Percentiles rank a stretch among this genome's conserved stretches.
phyloP scores from a whole-genome alignment of 1,140 invertebrate species.

The Planococcus citri region DNA sequence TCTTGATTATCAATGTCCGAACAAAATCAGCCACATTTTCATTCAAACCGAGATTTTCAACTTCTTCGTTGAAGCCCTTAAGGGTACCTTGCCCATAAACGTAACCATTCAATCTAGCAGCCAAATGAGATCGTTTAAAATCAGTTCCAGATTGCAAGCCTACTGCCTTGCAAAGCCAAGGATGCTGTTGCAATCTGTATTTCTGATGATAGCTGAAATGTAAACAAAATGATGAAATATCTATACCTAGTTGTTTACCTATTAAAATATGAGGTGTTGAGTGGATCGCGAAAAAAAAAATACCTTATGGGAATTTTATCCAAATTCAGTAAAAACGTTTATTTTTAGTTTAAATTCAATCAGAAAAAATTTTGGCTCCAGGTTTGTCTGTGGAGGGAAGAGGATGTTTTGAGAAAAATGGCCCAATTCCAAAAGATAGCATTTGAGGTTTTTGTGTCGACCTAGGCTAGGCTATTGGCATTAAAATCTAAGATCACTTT shows the following conservation, averaged over 20 bases:
- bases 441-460: too few relatives aligned
- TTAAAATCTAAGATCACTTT: too few relatives aligned
- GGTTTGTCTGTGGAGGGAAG: too few relatives aligned
- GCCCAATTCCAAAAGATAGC: too few relatives aligned
- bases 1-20: conserved; percentile 51
- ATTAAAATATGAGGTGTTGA: too few relatives aligned
- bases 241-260: not conserved
- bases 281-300: too few relatives aligned
- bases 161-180: conserved; percentile 53
- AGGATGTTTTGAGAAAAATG: too few relatives aligned
- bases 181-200: conserved; percentile 69
- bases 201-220: conserved; percentile 80
- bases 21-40: conserved; percentile 66
- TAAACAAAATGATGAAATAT: conserved; percentile 13
- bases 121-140: conserved; percentile 63
- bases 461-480: too few relatives aligned
- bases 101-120: conserved; percentile 78
- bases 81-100: conserved; percentile 63
- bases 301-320: too few relatives aligned
- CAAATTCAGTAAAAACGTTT: too few relatives aligned
- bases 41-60: conserved; percentile 50
- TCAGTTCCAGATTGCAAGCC: conserved; percentile 45
- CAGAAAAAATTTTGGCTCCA: too few relatives aligned
- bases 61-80: conserved; percentile 58
- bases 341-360: too few relatives aligned